These are phyloP conservation scores for Passerculus sandwichensis DNA, from an alignment of 2,797 vertebrate species.

Conservation along the genomic window DNA sequence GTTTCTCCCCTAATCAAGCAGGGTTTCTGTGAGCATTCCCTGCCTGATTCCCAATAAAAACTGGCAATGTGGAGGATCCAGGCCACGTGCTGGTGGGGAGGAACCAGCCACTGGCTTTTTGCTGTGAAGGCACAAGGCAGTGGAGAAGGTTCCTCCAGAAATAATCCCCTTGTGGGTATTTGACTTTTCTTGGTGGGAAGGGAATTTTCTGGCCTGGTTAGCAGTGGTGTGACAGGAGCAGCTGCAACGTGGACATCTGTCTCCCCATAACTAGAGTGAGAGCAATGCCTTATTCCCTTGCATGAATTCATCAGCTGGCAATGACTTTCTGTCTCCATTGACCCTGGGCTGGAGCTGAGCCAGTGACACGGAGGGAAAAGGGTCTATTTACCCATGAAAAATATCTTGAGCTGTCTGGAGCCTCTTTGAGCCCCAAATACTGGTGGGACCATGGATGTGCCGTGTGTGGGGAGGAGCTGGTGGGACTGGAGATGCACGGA, in stretches of 20 bases:
- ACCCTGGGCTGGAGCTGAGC: conserved; percentile 3
- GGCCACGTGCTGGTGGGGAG: background rate
- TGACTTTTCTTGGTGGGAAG: background rate
- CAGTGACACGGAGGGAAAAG: background rate
- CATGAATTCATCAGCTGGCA: background rate
- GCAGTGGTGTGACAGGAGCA: background rate
- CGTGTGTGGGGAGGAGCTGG: background rate
- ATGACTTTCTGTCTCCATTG: conserved; percentile 23
- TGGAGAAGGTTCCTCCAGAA: background rate
- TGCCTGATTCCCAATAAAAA: background rate
- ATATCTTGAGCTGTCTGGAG: background rate
- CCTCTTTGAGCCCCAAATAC: background rate
- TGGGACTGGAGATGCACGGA: background rate
- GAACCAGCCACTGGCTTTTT: background rate
- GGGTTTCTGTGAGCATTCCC: background rate
- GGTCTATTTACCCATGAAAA: background rate
- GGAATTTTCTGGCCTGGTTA: background rate
- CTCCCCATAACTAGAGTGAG: background rate
- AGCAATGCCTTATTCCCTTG: background rate
- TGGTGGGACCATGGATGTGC: background rate
- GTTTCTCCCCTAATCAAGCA: background rate
- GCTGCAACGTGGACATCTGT: background rate
- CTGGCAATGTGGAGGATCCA: background rate
- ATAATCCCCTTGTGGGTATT: background rate
- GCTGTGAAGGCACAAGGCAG: background rate